phyloP scores from a whole-genome alignment of 2,113 vertebrate genomes.

The Vulpes vulpes region DNA sequence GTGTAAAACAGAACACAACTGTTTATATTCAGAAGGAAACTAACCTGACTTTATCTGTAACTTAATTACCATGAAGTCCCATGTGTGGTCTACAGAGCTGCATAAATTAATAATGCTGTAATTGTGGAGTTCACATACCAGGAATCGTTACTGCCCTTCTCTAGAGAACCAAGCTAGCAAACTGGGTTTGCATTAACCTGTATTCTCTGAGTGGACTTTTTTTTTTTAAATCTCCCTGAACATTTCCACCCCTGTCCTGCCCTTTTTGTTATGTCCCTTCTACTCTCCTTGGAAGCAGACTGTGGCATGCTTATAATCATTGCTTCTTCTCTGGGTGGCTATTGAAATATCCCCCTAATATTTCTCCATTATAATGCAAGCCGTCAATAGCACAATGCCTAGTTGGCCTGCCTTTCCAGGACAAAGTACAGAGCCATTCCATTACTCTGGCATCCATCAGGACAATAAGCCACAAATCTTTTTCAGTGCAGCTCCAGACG shows the following conservation, averaged over 20 bases:
- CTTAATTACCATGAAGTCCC: conserved; percentile 61
- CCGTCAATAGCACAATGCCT: conserved; percentile 56
- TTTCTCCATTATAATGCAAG: conserved; percentile 72
- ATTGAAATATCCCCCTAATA: conserved; percentile 72
- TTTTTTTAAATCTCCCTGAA: background rate
- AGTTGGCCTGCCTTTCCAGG: conserved; percentile 61
- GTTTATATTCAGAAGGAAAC: conserved; percentile 52
- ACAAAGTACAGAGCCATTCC: conserved; percentile 54
- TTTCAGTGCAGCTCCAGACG: conserved; percentile 45
- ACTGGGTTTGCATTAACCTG: background rate
- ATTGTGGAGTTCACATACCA: background rate
- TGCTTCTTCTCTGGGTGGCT: conserved; percentile 76
- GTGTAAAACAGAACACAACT: conserved; percentile 37
- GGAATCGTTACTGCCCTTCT: background rate
- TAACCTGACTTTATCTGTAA: conserved; percentile 41
- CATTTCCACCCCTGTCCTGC: background rate
- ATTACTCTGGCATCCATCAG: conserved; percentile 72
- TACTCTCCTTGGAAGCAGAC: conserved; percentile 59
- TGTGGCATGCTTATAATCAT: conserved; percentile 59
- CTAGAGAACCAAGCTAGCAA: background rate
- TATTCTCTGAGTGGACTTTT: conserved; percentile 26
- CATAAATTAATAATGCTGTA: conserved; percentile 64
- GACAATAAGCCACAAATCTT: conserved; percentile 75
- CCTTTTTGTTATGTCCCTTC: conserved; percentile 1
- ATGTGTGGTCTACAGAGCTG: background rate